Evolutionary conservation across 2,888 invertebrate genomes (phyloP).

Genomic region (Agrotis exclamationis): DNA sequence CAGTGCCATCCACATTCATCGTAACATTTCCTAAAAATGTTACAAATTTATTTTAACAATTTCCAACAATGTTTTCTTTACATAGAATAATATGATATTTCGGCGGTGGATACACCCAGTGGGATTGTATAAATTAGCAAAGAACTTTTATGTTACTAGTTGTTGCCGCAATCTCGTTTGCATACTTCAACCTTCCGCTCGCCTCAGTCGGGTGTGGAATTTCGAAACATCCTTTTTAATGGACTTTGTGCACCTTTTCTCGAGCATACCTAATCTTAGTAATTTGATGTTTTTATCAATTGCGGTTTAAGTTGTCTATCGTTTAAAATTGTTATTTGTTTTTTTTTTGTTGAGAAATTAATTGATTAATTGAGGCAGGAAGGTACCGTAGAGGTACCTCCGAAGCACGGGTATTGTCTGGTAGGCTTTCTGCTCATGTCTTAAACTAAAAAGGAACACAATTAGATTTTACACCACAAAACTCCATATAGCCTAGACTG

Average conservation of each 20-base stretch:
- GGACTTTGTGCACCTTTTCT: constrained; percentile 9
- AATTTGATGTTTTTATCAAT: constrained; percentile 6
- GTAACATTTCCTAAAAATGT: neutral
- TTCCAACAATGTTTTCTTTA: constrained; percentile 9
- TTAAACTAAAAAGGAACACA: neutral
- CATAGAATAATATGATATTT: constrained; percentile 19
- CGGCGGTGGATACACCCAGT: neutral
- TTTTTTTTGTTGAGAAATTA: neutral
- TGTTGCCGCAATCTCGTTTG: constrained; percentile 35
- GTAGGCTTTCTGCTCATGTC: too few relatives aligned
- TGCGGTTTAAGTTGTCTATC: neutral
- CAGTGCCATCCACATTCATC: neutral
- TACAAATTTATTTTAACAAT: neutral
- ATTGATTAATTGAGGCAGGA: too few relatives aligned
- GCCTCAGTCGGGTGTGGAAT: constrained; percentile 9
- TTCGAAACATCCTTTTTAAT: constrained; percentile 29
- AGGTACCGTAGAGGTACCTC: too few relatives aligned
- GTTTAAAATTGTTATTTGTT: neutral
- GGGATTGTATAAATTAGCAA: constrained; percentile 36
- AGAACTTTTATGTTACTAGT: constrained; percentile 37
- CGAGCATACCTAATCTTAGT: constrained; percentile 4
- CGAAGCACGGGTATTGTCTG: too few relatives aligned
- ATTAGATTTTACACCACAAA: neutral
- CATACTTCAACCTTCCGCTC: constrained; percentile 28
- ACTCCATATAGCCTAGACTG: neutral